Conservation (phyloP, 2,888 invertebrate genomes). For the Hydriomena furcata region DNA sequence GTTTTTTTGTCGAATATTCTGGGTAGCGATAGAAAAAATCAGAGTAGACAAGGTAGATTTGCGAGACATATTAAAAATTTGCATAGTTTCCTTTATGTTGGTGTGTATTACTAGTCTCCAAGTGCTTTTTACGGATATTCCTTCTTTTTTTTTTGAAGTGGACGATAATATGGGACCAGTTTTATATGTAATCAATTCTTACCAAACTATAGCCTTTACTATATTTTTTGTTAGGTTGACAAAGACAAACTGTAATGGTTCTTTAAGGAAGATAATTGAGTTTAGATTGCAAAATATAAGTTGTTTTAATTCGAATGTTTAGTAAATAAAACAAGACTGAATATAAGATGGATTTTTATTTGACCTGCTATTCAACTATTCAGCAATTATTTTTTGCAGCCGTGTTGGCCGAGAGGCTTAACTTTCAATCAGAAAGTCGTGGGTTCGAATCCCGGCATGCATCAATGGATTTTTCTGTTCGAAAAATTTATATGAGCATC, state of each 20-base stretch:
- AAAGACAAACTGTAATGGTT: background rate
- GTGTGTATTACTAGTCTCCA: slow-evolving; percentile 16
- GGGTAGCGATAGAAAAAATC: slow-evolving; percentile 15
- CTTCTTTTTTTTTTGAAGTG: background rate
- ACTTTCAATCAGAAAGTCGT: too few relatives aligned
- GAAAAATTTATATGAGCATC: too few relatives aligned
- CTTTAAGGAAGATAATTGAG: slow-evolving; percentile 2
- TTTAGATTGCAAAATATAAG: slow-evolving; percentile 3
- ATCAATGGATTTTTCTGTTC: too few relatives aligned
- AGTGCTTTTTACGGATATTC: background rate
- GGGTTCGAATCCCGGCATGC: too few relatives aligned
- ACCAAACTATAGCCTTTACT: slow-evolving; percentile 8
- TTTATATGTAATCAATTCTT: slow-evolving; percentile 13
- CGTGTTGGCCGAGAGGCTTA: too few relatives aligned
- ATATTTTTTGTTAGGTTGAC: slow-evolving; percentile 12
- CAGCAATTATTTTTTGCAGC: too few relatives aligned
- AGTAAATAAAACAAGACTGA: too few relatives aligned
- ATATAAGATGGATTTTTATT: too few relatives aligned
- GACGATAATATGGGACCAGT: background rate
- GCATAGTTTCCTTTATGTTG: slow-evolving; percentile 8
- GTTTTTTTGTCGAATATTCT: slow-evolving; percentile 5
- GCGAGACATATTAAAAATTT: slow-evolving; percentile 12
- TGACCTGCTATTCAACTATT: too few relatives aligned
- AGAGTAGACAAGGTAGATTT: background rate
- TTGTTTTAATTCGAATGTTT: too few relatives aligned